Percentiles rank a stretch among this genome's conserved stretches.
Evolutionary conservation across 37 sponge, comb jelly and placozoan species (phyloP).

Genomic region (Hexactinellida sp.): DNA sequence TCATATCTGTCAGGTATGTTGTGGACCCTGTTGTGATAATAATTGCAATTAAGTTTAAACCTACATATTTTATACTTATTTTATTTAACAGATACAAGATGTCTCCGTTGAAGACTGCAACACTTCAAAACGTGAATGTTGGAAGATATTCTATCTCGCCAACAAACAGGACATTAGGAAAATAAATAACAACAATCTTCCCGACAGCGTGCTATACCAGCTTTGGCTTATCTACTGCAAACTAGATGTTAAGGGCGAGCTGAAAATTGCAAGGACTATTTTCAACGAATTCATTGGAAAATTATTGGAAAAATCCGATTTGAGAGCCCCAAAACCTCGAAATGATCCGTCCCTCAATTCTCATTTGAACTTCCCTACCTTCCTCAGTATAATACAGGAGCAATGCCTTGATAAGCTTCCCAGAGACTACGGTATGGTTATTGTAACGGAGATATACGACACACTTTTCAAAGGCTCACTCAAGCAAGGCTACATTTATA

Average conservation of each 20-base stretch:
- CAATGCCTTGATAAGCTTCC: neutral
- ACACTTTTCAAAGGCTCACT: neutral
- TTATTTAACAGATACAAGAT: neutral
- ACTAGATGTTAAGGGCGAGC: neutral
- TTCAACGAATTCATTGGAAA: neutral
- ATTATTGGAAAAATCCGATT: neutral
- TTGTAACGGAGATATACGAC: neutral
- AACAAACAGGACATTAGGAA: neutral
- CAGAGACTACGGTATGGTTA: neutral
- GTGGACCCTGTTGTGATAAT: neutral
- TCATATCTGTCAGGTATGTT: neutral
- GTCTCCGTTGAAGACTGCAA: neutral
- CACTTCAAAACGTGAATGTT: neutral
- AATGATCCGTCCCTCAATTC: neutral
- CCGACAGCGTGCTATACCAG: neutral
- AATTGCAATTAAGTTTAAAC: neutral
- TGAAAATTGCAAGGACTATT: neutral
- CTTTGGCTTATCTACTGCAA: neutral
- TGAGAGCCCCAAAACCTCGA: neutral
- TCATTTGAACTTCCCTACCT: neutral
- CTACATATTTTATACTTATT: neutral
- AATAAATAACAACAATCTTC: neutral
- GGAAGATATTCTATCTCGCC: neutral
- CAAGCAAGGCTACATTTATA: neutral
- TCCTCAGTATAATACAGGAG: constrained; percentile 1